Conservation (phyloP, 2,888 invertebrate genomes). For the Phaedon cochleariae region DNA sequence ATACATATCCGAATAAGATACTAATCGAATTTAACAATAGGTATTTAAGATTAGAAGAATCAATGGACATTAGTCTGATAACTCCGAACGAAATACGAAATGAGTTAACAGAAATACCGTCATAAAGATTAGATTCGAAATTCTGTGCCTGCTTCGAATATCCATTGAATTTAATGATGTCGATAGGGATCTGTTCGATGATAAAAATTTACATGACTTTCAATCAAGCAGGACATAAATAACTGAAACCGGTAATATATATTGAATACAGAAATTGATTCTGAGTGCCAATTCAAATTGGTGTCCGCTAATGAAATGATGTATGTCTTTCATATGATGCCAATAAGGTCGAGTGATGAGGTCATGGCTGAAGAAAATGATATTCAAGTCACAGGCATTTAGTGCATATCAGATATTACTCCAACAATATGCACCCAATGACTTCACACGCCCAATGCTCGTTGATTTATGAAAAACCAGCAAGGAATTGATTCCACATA, state of each 20-base stretch:
- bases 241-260: conserved; percentile 8
- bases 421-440: no score
- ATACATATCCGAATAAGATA: no score
- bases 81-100: not conserved
- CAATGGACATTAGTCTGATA: conserved; percentile 13
- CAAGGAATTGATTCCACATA: no score
- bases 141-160: not conserved
- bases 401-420: no score
- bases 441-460: no score
- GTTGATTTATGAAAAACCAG: no score
- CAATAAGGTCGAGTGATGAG: no score
- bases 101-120: not conserved
- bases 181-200: not conserved
- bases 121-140: not conserved
- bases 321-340: no score
- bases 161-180: not conserved
- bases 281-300: not conserved
- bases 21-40: conserved; percentile 37
- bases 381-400: no score
- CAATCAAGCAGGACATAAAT: conserved; percentile 22
- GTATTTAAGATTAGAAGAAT: conserved; percentile 40
- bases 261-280: not conserved
- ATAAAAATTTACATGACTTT: conserved; percentile 27
- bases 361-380: no score
- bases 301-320: no score